A percentile compares a stretch with the other conserved stretches of the same genome.
Conservation (phyloP, 2,797 vertebrate species). For the Triplophysa yarkandensis region DNA sequence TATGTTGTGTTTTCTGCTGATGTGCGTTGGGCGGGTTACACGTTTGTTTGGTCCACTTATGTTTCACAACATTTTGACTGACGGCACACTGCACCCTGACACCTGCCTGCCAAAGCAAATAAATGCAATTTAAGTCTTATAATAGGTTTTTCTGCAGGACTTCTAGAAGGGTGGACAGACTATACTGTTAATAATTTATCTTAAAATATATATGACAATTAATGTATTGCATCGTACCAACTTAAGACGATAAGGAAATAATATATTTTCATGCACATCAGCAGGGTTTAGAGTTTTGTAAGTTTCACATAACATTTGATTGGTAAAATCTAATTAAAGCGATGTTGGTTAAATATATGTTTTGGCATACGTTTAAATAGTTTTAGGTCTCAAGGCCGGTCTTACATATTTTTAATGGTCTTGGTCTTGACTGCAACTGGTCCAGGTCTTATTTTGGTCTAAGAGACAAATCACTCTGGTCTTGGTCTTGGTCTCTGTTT, state of each 20-base stretch:
- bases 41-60: conserved; percentile 77
- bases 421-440: too few species aligned
- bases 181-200: neutral
- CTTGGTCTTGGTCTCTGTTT: too few species aligned
- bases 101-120: conserved; percentile 73
- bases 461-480: too few species aligned
- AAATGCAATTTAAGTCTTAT: conserved; percentile 76
- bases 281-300: neutral
- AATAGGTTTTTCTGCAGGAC: conserved; percentile 59
- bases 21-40: conserved; percentile 73
- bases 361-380: too few species aligned
- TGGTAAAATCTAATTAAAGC: too few species aligned
- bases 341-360: too few species aligned
- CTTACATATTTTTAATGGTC: too few species aligned
- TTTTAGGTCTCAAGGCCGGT: too few species aligned
- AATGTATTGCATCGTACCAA: neutral
- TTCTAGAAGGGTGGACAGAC: neutral
- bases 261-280: neutral
- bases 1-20: conserved; percentile 72
- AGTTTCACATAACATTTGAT: too few species aligned
- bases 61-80: conserved; percentile 78
- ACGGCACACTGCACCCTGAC: conserved; percentile 73
- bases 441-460: too few species aligned
- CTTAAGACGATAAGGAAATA: neutral
- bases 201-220: neutral